A percentile compares a stretch with the other conserved stretches of the same genome.
phyloP scores from a whole-genome alignment of 2,888 invertebrate genomes.

The Eretmocerus hayati region DNA sequence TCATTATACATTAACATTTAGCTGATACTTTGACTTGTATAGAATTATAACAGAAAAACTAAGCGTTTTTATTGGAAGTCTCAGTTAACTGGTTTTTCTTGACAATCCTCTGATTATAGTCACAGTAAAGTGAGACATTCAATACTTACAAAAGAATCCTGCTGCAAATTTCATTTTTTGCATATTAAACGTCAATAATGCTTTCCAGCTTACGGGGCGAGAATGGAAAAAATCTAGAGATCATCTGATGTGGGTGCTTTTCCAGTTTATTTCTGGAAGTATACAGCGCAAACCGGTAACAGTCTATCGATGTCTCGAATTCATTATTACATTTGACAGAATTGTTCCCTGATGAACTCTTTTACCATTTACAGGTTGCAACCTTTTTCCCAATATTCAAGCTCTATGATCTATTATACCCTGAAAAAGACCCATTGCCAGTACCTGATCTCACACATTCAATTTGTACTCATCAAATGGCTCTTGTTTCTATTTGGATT shows the following conservation, averaged over 20 bases:
- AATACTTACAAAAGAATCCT: too few relatives aligned
- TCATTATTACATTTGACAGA: too few relatives aligned
- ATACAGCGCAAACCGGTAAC: constrained; percentile 85
- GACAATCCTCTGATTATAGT: too few relatives aligned
- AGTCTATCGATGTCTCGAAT: background rate
- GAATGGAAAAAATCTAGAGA: constrained; percentile 87
- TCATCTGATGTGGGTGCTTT: constrained; percentile 95
- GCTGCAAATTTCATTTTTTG: too few relatives aligned
- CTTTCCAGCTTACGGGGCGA: constrained; percentile 50
- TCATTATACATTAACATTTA: background rate
- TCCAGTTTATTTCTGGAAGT: constrained; percentile 95
- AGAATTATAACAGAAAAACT: too few relatives aligned
- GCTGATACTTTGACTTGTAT: too few relatives aligned
- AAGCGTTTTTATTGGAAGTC: too few relatives aligned
- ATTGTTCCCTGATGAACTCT: background rate
- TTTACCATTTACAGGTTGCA: constrained; percentile 53
- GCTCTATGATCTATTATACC: constrained; percentile 85
- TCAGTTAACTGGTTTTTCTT: too few relatives aligned
- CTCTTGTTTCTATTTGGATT: constrained; percentile 94
- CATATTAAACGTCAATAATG: too few relatives aligned
- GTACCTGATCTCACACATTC: constrained; percentile 85
- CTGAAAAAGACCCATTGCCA: constrained; percentile 77
- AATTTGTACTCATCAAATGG: constrained; percentile 83
- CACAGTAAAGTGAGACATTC: too few relatives aligned
- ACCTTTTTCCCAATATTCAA: constrained; percentile 86